A percentile compares a stretch with the other conserved stretches of the same genome.
Evolutionary conservation across 2,797 vertebrate genomes (phyloP).

Genomic region (Onychomys torridus): DNA sequence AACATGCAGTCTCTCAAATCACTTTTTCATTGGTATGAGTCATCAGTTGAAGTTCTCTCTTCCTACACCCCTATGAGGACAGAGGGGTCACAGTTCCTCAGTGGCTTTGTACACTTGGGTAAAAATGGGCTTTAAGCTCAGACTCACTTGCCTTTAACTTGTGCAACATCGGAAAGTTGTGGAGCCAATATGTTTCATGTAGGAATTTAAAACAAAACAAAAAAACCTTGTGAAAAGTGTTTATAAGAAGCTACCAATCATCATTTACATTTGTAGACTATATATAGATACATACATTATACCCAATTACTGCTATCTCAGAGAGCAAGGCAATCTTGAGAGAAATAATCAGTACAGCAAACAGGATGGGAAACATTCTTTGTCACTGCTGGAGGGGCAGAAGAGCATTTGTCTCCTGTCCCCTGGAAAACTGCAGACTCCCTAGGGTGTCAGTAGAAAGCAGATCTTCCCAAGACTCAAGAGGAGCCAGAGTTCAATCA

Average conservation of each 20-base stretch:
- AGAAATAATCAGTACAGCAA: slow-evolving; percentile 61
- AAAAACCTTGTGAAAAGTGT: neutral
- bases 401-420: slow-evolving; percentile 70
- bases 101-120: neutral
- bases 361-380: slow-evolving; percentile 67
- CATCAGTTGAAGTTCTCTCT: neutral
- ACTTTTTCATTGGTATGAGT: neutral
- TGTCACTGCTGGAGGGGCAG: slow-evolving; percentile 60
- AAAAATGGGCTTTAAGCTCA: neutral
- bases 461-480: slow-evolving; percentile 16
- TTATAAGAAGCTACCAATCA: neutral
- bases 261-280: neutral
- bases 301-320: neutral
- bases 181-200: neutral
- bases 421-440: slow-evolving; percentile 38
- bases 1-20: neutral
- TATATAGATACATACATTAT: neutral
- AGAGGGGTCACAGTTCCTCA: neutral
- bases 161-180: neutral
- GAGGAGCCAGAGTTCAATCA: slow-evolving; percentile 60
- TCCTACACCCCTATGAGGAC: neutral
- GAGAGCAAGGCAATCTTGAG: slow-evolving; percentile 19
- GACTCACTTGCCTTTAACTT: neutral
- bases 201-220: neutral
- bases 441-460: slow-evolving; percentile 66